Evolutionary conservation across 2,888 invertebrate species (phyloP).

Genomic region (Aquatica leii): DNA sequence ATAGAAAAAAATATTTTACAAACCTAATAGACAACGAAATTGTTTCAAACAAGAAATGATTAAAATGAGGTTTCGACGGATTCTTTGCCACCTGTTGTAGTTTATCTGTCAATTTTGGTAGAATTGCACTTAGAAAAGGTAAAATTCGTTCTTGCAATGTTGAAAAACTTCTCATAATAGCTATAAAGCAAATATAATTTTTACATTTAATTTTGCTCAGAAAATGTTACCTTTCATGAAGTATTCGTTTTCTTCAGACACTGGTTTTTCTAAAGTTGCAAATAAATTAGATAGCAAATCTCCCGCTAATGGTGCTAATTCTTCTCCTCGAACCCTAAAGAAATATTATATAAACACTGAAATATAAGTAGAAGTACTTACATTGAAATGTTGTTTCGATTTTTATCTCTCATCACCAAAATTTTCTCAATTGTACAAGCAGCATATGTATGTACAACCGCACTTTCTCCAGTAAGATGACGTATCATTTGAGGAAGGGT

Average conservation of each 20-base stretch:
- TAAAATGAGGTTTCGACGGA: constrained; percentile 96
- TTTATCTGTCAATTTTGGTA: constrained; percentile 87
- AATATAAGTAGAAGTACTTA: constrained; percentile 55
- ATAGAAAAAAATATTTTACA: constrained; percentile 49
- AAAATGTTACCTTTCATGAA: constrained; percentile 88
- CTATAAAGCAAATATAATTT: constrained; percentile 59
- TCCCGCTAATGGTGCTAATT: constrained; percentile 73
- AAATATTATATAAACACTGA: constrained; percentile 16
- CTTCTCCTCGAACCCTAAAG: constrained; percentile 66
- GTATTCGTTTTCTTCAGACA: constrained; percentile 94
- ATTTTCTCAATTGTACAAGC: constrained; percentile 92
- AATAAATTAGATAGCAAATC: constrained; percentile 81
- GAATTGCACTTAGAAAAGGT: constrained; percentile 79
- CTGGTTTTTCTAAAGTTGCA: constrained; percentile 72
- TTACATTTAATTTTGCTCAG: not conserved
- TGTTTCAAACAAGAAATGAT: constrained; percentile 97
- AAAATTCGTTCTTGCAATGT: constrained; percentile 82
- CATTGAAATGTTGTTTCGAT: constrained; percentile 62
- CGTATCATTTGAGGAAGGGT: constrained; percentile 81
- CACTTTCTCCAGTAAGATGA: constrained; percentile 78
- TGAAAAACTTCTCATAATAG: constrained; percentile 89
- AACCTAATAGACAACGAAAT: constrained; percentile 88
- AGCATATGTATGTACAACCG: constrained; percentile 94
- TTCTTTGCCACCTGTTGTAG: constrained; percentile 87
- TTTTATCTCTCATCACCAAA: constrained; percentile 73